These are phyloP conservation scores for Hylaeus anthracinus DNA, from an alignment of 1,140 invertebrate genomes.

Conservation along the genomic window DNA sequence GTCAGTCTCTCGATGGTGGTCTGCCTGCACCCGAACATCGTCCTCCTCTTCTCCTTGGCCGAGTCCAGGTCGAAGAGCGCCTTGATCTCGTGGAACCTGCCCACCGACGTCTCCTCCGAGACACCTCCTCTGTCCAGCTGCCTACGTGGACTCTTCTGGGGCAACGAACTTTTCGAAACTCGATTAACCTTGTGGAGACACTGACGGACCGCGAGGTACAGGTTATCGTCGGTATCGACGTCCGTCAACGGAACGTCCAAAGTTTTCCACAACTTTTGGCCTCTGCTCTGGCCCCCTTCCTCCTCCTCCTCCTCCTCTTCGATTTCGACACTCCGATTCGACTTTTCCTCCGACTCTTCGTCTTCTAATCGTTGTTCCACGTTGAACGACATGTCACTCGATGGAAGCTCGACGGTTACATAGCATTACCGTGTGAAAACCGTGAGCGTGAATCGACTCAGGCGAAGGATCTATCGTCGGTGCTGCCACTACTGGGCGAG, in stretches of 20 bases:
- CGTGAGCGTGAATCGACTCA: too few species aligned
- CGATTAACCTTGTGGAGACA: conserved; percentile 10
- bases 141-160: not conserved
- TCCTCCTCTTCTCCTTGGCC: not conserved
- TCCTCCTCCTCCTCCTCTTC: not conserved
- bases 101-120: conserved; percentile 15
- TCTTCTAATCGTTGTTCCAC: too few species aligned
- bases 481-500: too few species aligned
- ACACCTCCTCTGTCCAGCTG: not conserved
- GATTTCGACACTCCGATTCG: not conserved
- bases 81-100: conserved; percentile 10
- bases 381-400: not conserved
- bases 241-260: not conserved
- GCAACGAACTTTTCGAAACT: not conserved
- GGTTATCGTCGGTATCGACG: conserved; percentile 4
- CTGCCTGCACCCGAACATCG: too few species aligned
- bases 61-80: conserved; percentile 3
- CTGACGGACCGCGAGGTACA: conserved; percentile 29
- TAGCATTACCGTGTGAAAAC: too few species aligned
- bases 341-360: not conserved
- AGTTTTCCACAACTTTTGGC: conserved; percentile 20
- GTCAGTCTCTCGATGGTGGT: conserved; percentile 1
- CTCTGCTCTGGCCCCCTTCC: too few species aligned
- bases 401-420: too few species aligned
- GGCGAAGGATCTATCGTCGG: too few species aligned